Base-by-base conservation (phyloP, 2,888 invertebrate species). In the Disparrhopalites patrizii region DNA sequence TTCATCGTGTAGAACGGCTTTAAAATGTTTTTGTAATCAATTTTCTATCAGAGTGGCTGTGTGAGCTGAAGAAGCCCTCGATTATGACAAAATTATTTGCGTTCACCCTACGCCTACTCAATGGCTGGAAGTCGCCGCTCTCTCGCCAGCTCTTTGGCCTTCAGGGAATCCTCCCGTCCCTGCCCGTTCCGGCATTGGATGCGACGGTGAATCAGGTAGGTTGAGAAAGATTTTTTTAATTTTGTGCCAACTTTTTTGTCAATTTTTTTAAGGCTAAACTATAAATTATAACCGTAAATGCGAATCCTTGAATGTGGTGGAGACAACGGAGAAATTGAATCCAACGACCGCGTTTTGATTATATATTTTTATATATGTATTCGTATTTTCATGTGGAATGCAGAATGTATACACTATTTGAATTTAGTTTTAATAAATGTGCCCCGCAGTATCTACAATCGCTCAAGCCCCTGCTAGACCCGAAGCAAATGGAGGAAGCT, bases 91-190 rank as follows among this genome's bases (percentile, higher is more conserved):
- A 85, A 81, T 71, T 92, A 0, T 99, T 98, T 98, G 82, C 89
- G 31, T 80, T 85, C 38, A 79, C 89, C 8, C 91, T 98, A 13
- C 90, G 88, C 77, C 80, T 93, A 30, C 84, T 98, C 54, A 91
- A 91, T 25, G 91, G 91, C 4, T 92, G 93, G 85, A 90, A 91
- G 78, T 89, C 87, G 70, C 98, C 98, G 0, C 87, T 88, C 80
- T 31, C 56, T 10, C 36, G 1, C 15, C 5, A 56, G 80, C 82
- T 97, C 62, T 96, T 98, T 82, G 96, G 96, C 80, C 99, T 93
- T 81, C 99, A 99, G 82, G 93, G 95, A 27, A 94, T 96, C 0
- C 82, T 99, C 71, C 99, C 99, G 1, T 86, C 93, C 74, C 83
- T 99, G 54, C 94, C 97, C 5, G 81, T 99, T 74, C 99, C 99